Evolutionary conservation across 2,888 invertebrate species (phyloP), one percentile per base, ranked within the genome.

Genomic region (Ctenicera cuprea): DNA sequence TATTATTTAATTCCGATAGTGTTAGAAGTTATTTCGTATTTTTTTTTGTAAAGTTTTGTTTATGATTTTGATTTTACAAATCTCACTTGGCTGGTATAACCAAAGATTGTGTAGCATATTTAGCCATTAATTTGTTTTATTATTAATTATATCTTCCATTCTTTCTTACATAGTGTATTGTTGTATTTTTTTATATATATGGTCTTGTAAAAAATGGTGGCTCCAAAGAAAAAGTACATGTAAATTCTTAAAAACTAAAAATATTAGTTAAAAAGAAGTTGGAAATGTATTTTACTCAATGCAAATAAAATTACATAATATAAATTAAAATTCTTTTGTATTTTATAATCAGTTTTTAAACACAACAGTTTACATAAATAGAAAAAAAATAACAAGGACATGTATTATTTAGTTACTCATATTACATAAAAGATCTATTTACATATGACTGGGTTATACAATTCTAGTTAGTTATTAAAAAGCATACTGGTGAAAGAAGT

Each of bases 91-190:
- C 87, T 87, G 87, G 87, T 86, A 83, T 85, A 85, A 87, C 87
- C 87, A 87, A 87, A 87, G 87, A 87, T 77, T 79, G 77, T 86
- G 86, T 86, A 86, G 84, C 83, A 86, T 86, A 85, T 83, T 79
- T 80, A 84, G 82, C 83, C 82, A 82, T 81, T 77, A 77, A 75
- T 48, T 75, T 50, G 67, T 79, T 76, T 73, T 72, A 74, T 68
- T 54, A 50, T 61, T 65, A 37, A 63, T 62, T 54, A 41, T 64
- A 61, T 64, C 54, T 71, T 70, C 64, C 67, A 76, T 67, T 71
- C 52, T 76, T 74, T 71, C 68, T 26, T 71, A 76, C 73, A 73
- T 76, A 75, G 73, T 75, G 73, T 76, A 74, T 63, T 75, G 72
- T 76, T 81, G 78, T 79, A 79, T 80, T 79, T 77, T 77, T 79